Conservation (phyloP, 2,113 vertebrate genomes). For the Romanogobio albipinnatus region DNA sequence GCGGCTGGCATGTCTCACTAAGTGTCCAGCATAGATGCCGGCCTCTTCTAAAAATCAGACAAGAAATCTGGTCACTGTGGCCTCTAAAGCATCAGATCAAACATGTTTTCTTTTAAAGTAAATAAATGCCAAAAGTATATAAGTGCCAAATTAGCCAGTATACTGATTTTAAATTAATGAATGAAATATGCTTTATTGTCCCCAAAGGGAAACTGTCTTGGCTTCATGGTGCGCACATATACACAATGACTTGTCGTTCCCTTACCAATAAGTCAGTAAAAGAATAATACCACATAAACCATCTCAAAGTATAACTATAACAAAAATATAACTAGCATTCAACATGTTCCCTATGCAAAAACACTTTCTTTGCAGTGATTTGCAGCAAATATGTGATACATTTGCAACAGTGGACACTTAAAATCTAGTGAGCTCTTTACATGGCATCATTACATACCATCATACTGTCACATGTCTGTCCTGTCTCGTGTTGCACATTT, state of each 20-base stretch:
- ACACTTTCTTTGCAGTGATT: neutral
- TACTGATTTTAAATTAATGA: neutral
- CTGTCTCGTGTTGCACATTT: too few relatives aligned
- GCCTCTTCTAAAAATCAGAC: neutral
- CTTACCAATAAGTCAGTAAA: neutral
- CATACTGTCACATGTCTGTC: too few relatives aligned
- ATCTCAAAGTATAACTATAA: neutral
- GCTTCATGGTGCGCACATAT: neutral
- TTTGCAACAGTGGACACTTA: too few relatives aligned
- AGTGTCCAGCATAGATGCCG: neutral
- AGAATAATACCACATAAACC: neutral
- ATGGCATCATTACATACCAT: neutral
- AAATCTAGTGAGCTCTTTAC: neutral
- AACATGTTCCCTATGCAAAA: neutral
- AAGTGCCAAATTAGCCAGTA: neutral
- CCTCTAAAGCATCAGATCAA: slow-evolving; percentile 2
- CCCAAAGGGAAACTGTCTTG: neutral
- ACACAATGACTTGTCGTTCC: neutral
- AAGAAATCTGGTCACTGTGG: neutral
- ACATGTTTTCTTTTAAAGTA: neutral
- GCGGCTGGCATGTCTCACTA: neutral
- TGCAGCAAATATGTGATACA: too few relatives aligned
- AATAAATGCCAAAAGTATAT: neutral
- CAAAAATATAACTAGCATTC: neutral
- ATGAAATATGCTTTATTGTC: neutral